phyloP scores from a whole-genome alignment of 2,113 vertebrate species.

The Atlantisia rogersi region DNA sequence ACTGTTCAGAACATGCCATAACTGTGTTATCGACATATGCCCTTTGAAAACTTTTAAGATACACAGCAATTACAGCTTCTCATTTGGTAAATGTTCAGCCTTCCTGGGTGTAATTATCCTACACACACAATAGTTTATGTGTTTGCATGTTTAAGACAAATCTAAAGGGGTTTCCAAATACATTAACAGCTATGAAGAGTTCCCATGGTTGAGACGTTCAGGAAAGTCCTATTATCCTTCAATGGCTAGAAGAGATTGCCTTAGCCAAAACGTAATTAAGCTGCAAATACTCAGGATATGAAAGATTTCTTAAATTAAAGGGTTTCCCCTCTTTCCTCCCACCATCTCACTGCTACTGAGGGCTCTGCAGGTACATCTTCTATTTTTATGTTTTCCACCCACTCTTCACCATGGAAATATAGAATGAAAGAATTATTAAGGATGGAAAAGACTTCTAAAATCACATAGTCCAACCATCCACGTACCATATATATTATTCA shows the following conservation, averaged over 20 bases:
- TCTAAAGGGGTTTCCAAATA: background rate
- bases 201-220: fast-evolving
- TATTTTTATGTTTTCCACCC: fast-evolving
- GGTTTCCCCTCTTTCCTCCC: background rate
- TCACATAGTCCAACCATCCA: too few species aligned
- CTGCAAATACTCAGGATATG: background rate
- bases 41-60: background rate
- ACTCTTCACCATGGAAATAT: background rate
- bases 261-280: background rate
- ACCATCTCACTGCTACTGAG: too few species aligned
- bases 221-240: background rate
- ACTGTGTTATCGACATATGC: too few species aligned
- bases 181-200: background rate
- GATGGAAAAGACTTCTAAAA: too few species aligned
- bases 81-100: background rate
- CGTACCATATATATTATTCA: too few species aligned
- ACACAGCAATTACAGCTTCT: background rate
- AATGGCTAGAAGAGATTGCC: background rate
- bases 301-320: background rate
- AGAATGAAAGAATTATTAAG: too few species aligned
- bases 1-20: background rate
- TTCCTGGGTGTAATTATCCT: background rate
- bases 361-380: background rate
- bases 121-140: background rate
- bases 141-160: background rate